phyloP scores from a whole-genome alignment of 2,113 vertebrate genomes.

The Haemorhous mexicanus region DNA sequence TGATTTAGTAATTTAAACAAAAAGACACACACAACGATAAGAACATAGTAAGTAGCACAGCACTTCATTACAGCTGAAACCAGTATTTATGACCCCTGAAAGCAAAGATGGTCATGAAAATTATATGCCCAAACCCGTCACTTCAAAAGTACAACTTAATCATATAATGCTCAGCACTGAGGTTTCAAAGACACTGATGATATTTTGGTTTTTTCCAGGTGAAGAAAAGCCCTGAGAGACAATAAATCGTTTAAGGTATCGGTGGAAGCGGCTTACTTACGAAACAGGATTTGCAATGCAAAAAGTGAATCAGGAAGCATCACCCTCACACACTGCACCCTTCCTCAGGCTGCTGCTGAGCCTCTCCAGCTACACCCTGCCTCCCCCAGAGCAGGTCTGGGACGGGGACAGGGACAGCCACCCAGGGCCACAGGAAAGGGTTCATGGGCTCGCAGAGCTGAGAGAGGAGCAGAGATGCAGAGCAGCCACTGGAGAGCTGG shows the following conservation, averaged over 20 bases:
- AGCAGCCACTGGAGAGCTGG: background rate
- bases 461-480: background rate
- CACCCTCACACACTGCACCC: background rate
- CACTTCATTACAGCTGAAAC: slow-evolving; percentile 40
- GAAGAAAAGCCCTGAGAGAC: slow-evolving; percentile 3
- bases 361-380: background rate
- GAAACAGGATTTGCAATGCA: slow-evolving; percentile 31
- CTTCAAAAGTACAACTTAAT: slow-evolving; percentile 30
- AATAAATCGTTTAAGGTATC: background rate
- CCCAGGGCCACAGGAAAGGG: background rate
- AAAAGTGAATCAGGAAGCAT: background rate
- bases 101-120: slow-evolving; percentile 25
- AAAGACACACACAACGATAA: slow-evolving; percentile 18
- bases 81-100: slow-evolving; percentile 13
- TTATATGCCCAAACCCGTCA: background rate
- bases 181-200: background rate
- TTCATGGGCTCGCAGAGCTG: background rate
- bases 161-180: background rate
- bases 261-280: background rate
- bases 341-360: background rate
- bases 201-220: background rate
- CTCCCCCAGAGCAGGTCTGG: background rate
- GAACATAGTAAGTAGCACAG: slow-evolving; percentile 20
- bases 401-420: background rate
- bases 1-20: slow-evolving; percentile 63